These are phyloP conservation scores for Mechanitis mazaeus DNA, from an alignment of 2,888 invertebrate species.

Conservation along the genomic window DNA sequence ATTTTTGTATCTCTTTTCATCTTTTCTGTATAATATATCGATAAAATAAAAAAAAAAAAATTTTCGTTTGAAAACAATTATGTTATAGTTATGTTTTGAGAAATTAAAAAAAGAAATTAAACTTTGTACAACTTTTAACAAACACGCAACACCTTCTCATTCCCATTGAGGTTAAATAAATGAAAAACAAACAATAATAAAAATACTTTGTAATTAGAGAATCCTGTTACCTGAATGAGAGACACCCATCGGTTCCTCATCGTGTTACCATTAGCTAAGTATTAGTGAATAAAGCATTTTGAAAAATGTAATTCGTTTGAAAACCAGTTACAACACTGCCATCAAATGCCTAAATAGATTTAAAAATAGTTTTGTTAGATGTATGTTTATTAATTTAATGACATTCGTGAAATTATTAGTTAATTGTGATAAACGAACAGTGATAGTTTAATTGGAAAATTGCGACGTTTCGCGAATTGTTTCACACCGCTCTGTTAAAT, in stretches of 20 bases:
- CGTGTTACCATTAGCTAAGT: conserved; percentile 75
- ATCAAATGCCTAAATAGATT: conserved; percentile 75
- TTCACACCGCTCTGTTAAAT: conserved; percentile 17
- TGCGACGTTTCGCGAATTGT: conserved; percentile 20
- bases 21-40: neutral
- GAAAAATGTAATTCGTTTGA: conserved; percentile 65
- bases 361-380: conserved; percentile 57
- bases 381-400: conserved; percentile 50
- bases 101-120: too few relatives aligned
- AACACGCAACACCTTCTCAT: conserved; percentile 8
- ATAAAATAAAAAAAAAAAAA: neutral
- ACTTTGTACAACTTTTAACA: neutral
- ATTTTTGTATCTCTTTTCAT: conserved; percentile 19
- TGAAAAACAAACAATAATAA: conserved; percentile 13
- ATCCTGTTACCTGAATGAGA: conserved; percentile 72
- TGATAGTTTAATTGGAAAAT: conserved; percentile 48
- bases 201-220: conserved; percentile 36
- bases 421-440: conserved; percentile 70
- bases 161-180: conserved; percentile 1
- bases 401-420: conserved; percentile 69
- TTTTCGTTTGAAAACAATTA: too few relatives aligned
- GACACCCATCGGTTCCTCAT: conserved; percentile 71
- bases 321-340: conserved; percentile 75
- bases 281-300: conserved; percentile 57
- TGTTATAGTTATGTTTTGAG: too few relatives aligned